Evolutionary conservation across 1,140 invertebrate genomes (phyloP), one percentile per base, ranked within the genome.

Genomic region (Lordiphosa mommai): DNA sequence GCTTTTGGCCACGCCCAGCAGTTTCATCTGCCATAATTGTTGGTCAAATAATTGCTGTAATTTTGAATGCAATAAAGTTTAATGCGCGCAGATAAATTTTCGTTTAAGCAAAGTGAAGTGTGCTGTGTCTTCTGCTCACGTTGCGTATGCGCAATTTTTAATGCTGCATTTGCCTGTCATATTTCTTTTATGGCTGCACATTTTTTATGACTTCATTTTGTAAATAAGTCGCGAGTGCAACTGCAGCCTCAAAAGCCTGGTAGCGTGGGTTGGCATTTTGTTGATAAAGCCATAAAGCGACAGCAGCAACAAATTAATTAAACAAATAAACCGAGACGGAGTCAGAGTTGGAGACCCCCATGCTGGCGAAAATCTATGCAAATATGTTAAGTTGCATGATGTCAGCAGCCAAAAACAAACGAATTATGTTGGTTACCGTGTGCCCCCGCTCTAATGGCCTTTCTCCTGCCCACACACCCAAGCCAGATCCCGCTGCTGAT

Each of bases 21-120:
- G 43, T 44, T 43, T 55, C 40, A 36, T 66, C 63, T 49, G 55
- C 64, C 65, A 82, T 80, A 80, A 80, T 80, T 80, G 74, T 57
- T 67, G 61, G 61, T 67, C 77, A 63, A 76, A 82, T 82, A 77
- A 82, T 84, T 68, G 76, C 77, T 64, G 59, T 72, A 84, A 82
- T 82, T 82, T 84, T 76, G 71, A 72, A 63, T 64, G 77, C 67
- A 61, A 82, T 82, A 67, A 82, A 82, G 57, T 84, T 82, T 82
- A 82, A 82, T 76, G 72, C 17, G 66, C 44, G 34, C 48, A 76
- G 76, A 82, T 82, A 82, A 82, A 82, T 84, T 84, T 84, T 63
- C 76, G 76, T 84, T 82, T 82, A 82, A 84, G 76, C 76, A 71
- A 58, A 64, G 48, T 61, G 64, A 37, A 58, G 44, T 55, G 51